Evolutionary conservation across 2,113 vertebrate species (phyloP), one percentile per base, ranked within the genome.

Genomic region (Crypturellus undulatus): DNA sequence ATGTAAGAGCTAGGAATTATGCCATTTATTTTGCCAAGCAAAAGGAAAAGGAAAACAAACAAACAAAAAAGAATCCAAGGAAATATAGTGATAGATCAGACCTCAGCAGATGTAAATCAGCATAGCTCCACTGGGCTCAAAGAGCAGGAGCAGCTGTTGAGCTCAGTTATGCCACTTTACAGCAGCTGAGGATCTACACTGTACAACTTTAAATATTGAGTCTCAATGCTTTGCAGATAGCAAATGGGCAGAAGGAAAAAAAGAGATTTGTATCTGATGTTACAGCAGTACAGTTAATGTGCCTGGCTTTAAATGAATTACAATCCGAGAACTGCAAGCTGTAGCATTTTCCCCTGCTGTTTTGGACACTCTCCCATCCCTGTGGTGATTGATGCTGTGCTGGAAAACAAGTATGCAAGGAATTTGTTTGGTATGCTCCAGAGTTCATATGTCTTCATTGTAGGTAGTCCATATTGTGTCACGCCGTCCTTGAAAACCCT

Each of bases 361-460:
- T 96, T 96, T 97, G 96, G 96, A 96, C 89, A 72, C 77, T 90
- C 84, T 97, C 96, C 95, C 95, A 96, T 96, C 96, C 95, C 95
- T 92, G 91, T 87, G 92, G 96, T 97, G 97, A 97, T 97, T 95
- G 97, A 97, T 97, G 96, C 93, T 96, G 91, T 94, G 95, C 95
- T 90, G 92, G 90, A 96, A 96, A 96, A 94, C 93, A 96, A 97
- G 94, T 96, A 97, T 94, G 96, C 94, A 96, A 97, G 76, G 96
- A 96, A 97, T 96, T 95, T 96, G 95, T 96, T 97, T 96, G 95
- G 96, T 96, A 80, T 91, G 95, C 95, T 94, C 95, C 77, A 65
- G 93, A 96, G 97, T 97, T 97, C 97, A 96, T 97, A 96, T 83
- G 97, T 97, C 96, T 97, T 97, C 96, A 97, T 97, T 96, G 96